Evolutionary conservation across 2,888 invertebrate genomes (phyloP), one percentile per base, ranked within the genome.

Genomic region (Sminthurides aquaticus): DNA sequence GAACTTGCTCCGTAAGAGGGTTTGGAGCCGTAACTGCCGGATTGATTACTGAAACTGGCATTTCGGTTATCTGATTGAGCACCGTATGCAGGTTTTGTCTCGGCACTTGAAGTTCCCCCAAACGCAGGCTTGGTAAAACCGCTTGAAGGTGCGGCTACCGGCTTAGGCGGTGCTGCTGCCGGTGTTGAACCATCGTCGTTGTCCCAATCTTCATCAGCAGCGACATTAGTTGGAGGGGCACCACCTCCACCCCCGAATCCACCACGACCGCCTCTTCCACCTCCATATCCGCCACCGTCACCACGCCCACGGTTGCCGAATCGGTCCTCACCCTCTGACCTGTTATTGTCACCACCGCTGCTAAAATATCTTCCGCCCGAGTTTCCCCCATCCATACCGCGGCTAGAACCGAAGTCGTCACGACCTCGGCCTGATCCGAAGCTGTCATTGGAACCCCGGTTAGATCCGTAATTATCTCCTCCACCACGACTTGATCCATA

Each of bases 161-260:
- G n/a, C n/a, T n/a, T n/a, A 24, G 60, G 22, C 2, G 60, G 24
- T 18, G 60, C 20, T 27, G 59, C 8, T 8, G 27, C 20, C 3
- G 59, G 3, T 8, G 8, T 22, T 3, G 18, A 18, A 11, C 34
- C 34, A 60, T 49, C 48, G n/a, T 48, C 60, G n/a, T n/a, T n/a
- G n/a, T n/a, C n/a, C 60, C 60, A 60, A 3, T 60, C 60, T 49
- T 60, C 60, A 20, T 60, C 60, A 1, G 48, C 25, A n/a, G 60
- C 60, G 18, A 60, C 26, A 43, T 11, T 18, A 18, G 43, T 18
- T 11, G 43, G 43, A 43, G 43, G 43, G 8, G 43, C 43, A 43
- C 20, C 20, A 18, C 24, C 18, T n/a, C n/a, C n/a, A n/a, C 55
- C 55, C 2, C 55, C 55, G 55, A 22, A 55, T 3, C 55, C 57